Base-by-base conservation (phyloP, 2,113 vertebrate genomes). In the Cepphus grylle region DNA sequence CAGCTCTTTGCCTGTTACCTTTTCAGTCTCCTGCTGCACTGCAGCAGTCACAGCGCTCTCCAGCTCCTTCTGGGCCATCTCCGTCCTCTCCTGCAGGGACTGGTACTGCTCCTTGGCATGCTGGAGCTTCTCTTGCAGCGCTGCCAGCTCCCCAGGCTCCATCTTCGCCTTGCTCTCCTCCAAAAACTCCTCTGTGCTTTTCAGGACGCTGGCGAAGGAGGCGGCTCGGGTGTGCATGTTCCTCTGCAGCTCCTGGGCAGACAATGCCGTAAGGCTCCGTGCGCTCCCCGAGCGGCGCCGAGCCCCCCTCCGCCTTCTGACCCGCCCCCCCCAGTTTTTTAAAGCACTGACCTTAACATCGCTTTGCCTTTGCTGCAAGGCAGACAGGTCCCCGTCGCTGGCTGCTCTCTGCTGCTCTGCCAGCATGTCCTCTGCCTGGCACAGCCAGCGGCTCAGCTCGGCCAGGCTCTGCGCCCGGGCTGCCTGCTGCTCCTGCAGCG, bases 11-110 rank as follows among this genome's bases (percentile, higher is more conserved):
- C 43, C 4, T 17, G 1, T 97, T 94, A 99, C 99, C 98, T 99
- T 99, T 76, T 99, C 99, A 0, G 99, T 99, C 97, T 99, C 98
- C 90, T 99, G 99, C 85, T 99, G 99, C 23, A 99, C 96, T 0
- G 99, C 99, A 71, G 98, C 98, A 55, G 86, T 98, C 95, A 99
- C 98, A 15, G 99, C 98, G 0, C 94, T 97, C 95, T 99, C 98
- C 86, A 99, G 89, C 80, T 99, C 98, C 21, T 98, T 98, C 96
- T 99, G 98, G 5, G 99, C 98, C 9, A 97, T 65, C 67, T 98
- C 97, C 0, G 98, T 96, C 27, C 97, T 98, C 59, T 99, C 98
- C 49, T 98, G 99, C 81, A 99, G 96, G 50, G 97, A 92, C 30
- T 53, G 92, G 95, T 99, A 99, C 88, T 99, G 99, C 93, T 99